These are phyloP conservation scores for Troilus luridus DNA, from an alignment of 2,888 invertebrate genomes.

Conservation along the genomic window DNA sequence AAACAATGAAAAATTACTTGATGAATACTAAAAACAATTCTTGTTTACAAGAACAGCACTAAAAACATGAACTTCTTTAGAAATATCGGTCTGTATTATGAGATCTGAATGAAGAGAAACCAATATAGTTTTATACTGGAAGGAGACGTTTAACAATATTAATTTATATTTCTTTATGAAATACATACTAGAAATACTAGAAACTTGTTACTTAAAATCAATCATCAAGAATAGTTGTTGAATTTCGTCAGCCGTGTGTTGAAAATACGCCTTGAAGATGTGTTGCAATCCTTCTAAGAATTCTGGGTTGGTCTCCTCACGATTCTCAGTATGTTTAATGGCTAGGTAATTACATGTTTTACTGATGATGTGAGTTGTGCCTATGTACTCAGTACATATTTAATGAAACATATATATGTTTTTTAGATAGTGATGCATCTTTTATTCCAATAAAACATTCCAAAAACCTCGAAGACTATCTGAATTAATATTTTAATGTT, in stretches of 20 bases:
- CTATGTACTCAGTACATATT: not conserved
- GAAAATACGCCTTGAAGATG: not conserved
- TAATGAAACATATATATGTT: not conserved
- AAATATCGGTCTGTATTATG: too few species aligned
- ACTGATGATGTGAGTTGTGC: not conserved
- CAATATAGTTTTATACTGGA: too few species aligned
- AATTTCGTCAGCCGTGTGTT: not conserved
- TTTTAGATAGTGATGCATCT: not conserved
- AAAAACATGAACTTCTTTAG: too few species aligned
- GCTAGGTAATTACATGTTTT: not conserved
- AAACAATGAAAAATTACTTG: too few species aligned
- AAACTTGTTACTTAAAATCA: not conserved
- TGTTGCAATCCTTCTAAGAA: slow-evolving; percentile 23
- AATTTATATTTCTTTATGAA: too few species aligned
- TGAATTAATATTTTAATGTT: not conserved
- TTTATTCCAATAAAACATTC: not conserved
- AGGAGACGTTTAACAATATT: too few species aligned
- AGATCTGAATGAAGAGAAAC: too few species aligned
- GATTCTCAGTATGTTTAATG: not conserved
- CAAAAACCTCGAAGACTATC: not conserved
- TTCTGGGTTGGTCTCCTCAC: not conserved
- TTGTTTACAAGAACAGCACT: too few species aligned
- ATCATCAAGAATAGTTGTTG: not conserved
- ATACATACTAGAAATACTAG: too few species aligned
- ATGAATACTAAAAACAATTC: too few species aligned